A percentile compares a stretch with the other conserved stretches of the same genome.
These are phyloP conservation scores for Rhorus exstirpatorius DNA, from an alignment of 2,888 invertebrate species.

Conservation along the genomic window DNA sequence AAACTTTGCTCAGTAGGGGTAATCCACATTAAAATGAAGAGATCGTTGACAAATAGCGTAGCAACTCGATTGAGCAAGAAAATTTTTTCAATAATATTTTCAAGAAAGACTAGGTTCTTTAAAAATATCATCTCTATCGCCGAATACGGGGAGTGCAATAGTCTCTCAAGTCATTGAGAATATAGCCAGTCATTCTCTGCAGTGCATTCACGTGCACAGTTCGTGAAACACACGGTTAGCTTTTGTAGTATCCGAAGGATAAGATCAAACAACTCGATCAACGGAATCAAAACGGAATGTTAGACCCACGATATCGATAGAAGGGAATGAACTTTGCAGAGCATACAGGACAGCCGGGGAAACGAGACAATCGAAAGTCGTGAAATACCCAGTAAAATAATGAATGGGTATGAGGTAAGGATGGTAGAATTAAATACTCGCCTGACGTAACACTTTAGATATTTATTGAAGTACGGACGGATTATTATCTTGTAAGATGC, in stretches of 20 bases:
- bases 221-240: constrained; percentile 18
- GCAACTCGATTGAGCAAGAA: constrained; percentile 45
- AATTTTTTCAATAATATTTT: constrained; percentile 42
- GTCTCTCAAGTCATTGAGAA: constrained; percentile 51
- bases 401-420: constrained; percentile 57
- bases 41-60: not conserved
- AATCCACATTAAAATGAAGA: constrained; percentile 6
- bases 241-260: constrained; percentile 47
- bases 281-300: constrained; percentile 54
- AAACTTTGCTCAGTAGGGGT: not conserved
- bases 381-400: constrained; percentile 68
- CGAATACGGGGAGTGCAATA: constrained; percentile 20
- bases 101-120: too few species aligned
- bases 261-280: constrained; percentile 63
- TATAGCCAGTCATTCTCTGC: constrained; percentile 42
- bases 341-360: constrained; percentile 8
- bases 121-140: constrained; percentile 19
- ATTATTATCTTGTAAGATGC: constrained; percentile 48
- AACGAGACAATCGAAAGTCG: constrained; percentile 60
- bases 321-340: constrained; percentile 48
- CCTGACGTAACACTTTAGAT: constrained; percentile 67
- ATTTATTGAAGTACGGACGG: constrained; percentile 44
- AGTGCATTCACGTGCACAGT: constrained; percentile 36
- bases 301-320: constrained; percentile 42
- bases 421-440: constrained; percentile 54